Evolutionary conservation across 2,888 invertebrate genomes (phyloP), one percentile per base, ranked within the genome.

Genomic region (Eurytoma californica): DNA sequence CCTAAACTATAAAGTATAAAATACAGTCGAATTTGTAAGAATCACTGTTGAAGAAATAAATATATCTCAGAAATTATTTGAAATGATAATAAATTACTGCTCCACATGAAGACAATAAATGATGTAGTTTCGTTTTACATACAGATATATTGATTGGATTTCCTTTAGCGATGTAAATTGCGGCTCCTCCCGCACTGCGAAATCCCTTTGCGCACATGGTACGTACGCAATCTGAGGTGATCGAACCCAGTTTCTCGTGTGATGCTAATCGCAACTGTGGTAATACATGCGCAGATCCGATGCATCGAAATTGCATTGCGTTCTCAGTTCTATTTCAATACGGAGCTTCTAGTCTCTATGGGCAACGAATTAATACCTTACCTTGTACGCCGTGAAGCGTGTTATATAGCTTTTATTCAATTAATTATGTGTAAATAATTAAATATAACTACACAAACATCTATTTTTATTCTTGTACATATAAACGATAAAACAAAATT

Each of bases 201-300:
- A 74, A 74, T 66, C 49, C 66, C 58, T 13, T 12, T 57, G 39
- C 51, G 12, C 20, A 5, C 16, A n/a, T 0, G 18, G 47, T 24
- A 28, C n/a, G 24, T 3, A 28, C 16, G 73, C 66, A 74, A 74
- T 74, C 73, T 73, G 66, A 74, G 73, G 66, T 74, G 57, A 74
- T 74, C 73, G 73, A 74, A 58, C 65, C 28, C 57, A 16, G 51
- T 13, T 47, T n/a, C 39, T 30, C 13, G 53, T 39, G 65, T 24
- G 61, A 28, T 4, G 72, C 49, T 30, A 70, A 70, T 70, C 18
- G 24, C 16, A 13, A 14, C 28, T 16, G 60, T 5, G 24, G 60
- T 39, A 39, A 60, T 28, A n/a, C 39, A 12, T 7, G 39, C 47
- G 63, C 47, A 47, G 20, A 63, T 39, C 39, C 39, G 39, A 47